These are phyloP conservation scores for Urosaurus nigricauda DNA, from an alignment of 2,797 vertebrate species.

Conservation along the genomic window DNA sequence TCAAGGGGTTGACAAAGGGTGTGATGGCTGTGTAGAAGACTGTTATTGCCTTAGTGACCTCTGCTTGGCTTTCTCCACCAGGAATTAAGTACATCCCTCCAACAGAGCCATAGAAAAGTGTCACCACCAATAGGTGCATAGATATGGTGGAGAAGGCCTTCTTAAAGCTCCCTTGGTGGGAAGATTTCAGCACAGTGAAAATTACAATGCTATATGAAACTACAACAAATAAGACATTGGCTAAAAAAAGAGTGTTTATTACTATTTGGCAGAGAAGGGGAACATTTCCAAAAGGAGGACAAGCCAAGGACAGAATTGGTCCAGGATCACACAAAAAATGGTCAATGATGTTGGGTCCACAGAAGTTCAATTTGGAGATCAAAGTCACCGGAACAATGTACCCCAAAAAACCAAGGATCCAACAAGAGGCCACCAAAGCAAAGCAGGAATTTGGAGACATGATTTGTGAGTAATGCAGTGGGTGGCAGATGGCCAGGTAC, in stretches of 20 bases:
- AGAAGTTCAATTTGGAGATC: slow-evolving; percentile 62
- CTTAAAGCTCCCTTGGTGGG: slow-evolving; percentile 33
- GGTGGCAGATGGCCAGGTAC: slow-evolving; percentile 60
- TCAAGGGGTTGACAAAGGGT: slow-evolving; percentile 68
- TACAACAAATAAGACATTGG: slow-evolving; percentile 63
- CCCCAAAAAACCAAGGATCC: slow-evolving; percentile 66
- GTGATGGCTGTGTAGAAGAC: slow-evolving; percentile 65
- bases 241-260: slow-evolving; percentile 61
- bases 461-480: slow-evolving; percentile 48
- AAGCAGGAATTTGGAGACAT: slow-evolving; percentile 60
- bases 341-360: slow-evolving; percentile 66
- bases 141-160: slow-evolving; percentile 68
- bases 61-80: slow-evolving; percentile 43
- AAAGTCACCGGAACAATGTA: slow-evolving; percentile 60
- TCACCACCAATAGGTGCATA: slow-evolving; percentile 67
- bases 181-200: slow-evolving; percentile 56
- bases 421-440: slow-evolving; percentile 59
- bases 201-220: slow-evolving; percentile 63
- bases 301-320: slow-evolving; percentile 56
- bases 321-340: slow-evolving; percentile 70
- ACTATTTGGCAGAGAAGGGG: slow-evolving; percentile 37
- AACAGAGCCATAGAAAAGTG: slow-evolving; percentile 71
- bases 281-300: background rate
- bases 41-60: slow-evolving; percentile 65
- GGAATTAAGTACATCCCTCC: slow-evolving; percentile 48